phyloP scores from a whole-genome alignment of 2,888 invertebrate species.

The Pardosa pseudoannulata region DNA sequence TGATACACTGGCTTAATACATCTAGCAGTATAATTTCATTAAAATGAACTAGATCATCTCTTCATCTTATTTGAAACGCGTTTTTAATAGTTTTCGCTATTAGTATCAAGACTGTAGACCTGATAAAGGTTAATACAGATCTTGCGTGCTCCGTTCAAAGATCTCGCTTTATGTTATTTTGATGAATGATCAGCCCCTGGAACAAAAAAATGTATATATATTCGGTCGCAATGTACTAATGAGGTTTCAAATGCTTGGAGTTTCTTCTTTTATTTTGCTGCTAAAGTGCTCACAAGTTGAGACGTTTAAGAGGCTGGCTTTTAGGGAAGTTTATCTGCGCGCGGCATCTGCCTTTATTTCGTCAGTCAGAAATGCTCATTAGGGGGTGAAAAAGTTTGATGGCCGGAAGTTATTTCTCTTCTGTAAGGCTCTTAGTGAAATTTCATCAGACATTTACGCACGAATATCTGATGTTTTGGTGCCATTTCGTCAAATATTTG shows the following conservation, averaged over 20 bases:
- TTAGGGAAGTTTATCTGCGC: neutral
- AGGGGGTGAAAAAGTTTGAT: neutral
- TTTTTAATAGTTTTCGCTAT: too few species aligned
- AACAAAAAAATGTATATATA: neutral
- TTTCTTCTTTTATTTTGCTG: neutral
- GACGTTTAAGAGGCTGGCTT: neutral
- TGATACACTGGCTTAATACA: too few species aligned
- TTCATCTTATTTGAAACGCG: too few species aligned
- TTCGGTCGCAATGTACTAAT: neutral
- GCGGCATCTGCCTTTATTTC: slow-evolving; percentile 3
- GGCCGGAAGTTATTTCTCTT: neutral
- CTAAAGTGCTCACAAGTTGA: neutral
- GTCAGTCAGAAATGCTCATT: neutral
- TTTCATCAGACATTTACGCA: neutral
- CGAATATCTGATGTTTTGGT: neutral
- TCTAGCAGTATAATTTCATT: too few species aligned
- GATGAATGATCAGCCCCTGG: neutral
- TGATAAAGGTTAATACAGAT: too few species aligned
- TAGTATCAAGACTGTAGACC: too few species aligned
- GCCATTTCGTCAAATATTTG: too few species aligned
- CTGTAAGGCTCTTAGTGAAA: neutral
- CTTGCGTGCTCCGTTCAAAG: too few species aligned
- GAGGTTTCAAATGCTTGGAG: neutral
- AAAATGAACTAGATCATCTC: too few species aligned
- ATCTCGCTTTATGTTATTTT: too few species aligned